A percentile compares a stretch with the other conserved stretches of the same genome.
phyloP scores from a whole-genome alignment of 2,888 invertebrate species.

The Dynastes maya region DNA sequence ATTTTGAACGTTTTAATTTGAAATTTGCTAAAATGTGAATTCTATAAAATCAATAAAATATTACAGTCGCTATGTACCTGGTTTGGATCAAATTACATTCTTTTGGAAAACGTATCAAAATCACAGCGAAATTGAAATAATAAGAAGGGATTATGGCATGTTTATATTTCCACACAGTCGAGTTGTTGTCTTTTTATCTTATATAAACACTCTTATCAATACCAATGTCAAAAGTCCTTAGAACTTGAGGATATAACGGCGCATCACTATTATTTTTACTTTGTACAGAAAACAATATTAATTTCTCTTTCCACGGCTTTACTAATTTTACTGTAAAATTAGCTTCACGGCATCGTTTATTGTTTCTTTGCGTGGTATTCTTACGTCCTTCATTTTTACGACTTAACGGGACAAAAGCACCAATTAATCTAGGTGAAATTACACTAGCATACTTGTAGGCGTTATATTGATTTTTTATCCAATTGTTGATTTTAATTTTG shows the following conservation, averaged over 20 bases:
- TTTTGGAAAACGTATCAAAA: too few species aligned
- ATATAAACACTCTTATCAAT: conserved; percentile 6
- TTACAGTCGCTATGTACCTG: too few species aligned
- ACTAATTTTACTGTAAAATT: not conserved
- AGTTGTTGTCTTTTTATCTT: not conserved
- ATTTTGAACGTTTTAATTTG: too few species aligned
- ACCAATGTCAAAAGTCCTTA: conserved; percentile 41
- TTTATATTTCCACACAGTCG: not conserved
- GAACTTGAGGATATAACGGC: conserved; percentile 34
- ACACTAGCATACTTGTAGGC: conserved; percentile 28
- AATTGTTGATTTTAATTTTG: conserved; percentile 32
- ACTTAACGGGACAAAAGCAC: not conserved
- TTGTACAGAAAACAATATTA: not conserved
- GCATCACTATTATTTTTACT: not conserved
- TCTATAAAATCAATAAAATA: too few species aligned
- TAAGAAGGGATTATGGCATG: not conserved
- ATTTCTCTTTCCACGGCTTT: not conserved
- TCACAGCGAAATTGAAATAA: not conserved
- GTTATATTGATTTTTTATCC: conserved; percentile 37
- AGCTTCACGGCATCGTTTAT: not conserved
- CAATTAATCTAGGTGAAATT: conserved; percentile 1
- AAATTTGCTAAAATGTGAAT: too few species aligned
- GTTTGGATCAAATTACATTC: too few species aligned
- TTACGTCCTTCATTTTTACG: not conserved
- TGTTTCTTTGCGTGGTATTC: not conserved